phyloP scores from a whole-genome alignment of 35 echinoderm and acorn worm genomes.

The Diadema setosum region DNA sequence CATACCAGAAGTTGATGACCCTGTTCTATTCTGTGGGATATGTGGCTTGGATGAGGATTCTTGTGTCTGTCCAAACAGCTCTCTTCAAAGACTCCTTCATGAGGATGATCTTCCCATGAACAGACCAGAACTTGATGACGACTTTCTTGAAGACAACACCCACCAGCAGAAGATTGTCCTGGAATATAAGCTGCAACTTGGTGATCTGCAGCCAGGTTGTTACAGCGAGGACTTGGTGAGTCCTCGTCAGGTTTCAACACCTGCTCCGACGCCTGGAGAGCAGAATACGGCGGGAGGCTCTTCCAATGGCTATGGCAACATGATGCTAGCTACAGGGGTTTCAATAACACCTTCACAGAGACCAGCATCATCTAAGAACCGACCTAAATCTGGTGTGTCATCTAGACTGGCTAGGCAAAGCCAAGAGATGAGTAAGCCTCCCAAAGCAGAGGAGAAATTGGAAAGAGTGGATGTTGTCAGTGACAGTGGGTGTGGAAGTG shows the following conservation, averaged over 20 bases:
- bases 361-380: not conserved
- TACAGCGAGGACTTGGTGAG: not conserved
- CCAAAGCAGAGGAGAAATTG: not conserved
- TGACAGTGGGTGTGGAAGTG: constrained; percentile 47
- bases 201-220: not conserved
- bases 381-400: not conserved
- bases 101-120: not conserved
- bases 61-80: constrained; percentile 69
- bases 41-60: constrained; percentile 81
- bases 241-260: not conserved
- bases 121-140: not conserved
- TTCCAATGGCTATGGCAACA: too few relatives aligned
- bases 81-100: not conserved
- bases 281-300: too few relatives aligned
- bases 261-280: not conserved
- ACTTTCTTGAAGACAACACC: not conserved
- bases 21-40: constrained; percentile 65
- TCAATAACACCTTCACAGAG: not conserved
- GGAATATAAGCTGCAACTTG: not conserved
- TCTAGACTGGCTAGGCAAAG: not conserved
- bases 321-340: not conserved
- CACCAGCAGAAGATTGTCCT: not conserved
- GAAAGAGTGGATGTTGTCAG: not conserved
- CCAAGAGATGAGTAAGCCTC: not conserved
- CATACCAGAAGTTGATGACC: constrained; percentile 72